Conservation (phyloP, 2,113 vertebrate genomes). For the Peucedramus taeniatus region DNA sequence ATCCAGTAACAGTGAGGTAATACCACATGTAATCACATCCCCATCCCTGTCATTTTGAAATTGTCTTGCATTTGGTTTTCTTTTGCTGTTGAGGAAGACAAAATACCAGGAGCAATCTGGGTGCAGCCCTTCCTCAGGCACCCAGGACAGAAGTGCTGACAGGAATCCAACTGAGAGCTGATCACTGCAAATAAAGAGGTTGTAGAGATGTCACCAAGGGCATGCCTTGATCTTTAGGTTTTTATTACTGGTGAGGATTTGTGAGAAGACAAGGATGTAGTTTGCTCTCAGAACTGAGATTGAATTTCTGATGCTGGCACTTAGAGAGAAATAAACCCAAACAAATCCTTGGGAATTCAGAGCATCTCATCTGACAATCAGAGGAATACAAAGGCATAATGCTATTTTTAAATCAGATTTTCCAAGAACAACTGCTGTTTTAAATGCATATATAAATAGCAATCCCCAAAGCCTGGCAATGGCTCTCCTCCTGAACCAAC, state of each 20-base stretch:
- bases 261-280: background rate
- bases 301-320: background rate
- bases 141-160: background rate
- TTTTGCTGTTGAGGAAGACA: background rate
- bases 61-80: background rate
- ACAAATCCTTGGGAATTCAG: background rate
- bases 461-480: background rate
- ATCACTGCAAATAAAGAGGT: background rate
- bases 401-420: slow-evolving; percentile 15
- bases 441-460: slow-evolving; percentile 6
- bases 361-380: background rate
- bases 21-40: background rate
- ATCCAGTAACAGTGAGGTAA: background rate
- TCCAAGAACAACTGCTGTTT: background rate
- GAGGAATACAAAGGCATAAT: background rate
- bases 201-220: background rate
- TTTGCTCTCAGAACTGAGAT: background rate
- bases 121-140: background rate
- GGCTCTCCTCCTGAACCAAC: background rate
- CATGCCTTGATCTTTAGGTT: background rate
- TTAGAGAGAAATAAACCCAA: background rate
- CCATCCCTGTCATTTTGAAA: background rate
- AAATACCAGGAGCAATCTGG: background rate
- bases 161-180: background rate
- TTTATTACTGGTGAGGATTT: background rate